Percentiles rank a stretch among this genome's conserved stretches.
Evolutionary conservation across 2,888 invertebrate species (phyloP).

Genomic region (Megaustenia siamemsis): DNA sequence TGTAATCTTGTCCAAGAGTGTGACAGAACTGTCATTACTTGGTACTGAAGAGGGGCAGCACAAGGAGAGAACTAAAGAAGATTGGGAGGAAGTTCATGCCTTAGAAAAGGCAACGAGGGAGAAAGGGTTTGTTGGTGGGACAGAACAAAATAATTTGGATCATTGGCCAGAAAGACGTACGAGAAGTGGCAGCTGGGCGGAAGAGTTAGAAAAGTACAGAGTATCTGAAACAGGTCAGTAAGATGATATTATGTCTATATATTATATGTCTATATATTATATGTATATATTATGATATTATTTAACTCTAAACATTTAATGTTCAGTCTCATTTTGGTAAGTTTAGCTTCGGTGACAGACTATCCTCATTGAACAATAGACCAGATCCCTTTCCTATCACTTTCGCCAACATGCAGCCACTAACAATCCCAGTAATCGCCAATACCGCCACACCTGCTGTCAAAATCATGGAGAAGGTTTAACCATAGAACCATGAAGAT

Average conservation of each 20-base stretch:
- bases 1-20: background rate
- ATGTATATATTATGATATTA: too few species aligned
- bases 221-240: slow-evolving; percentile 23
- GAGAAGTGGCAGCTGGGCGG: slow-evolving; percentile 45
- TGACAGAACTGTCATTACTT: background rate
- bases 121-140: background rate
- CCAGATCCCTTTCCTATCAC: too few species aligned
- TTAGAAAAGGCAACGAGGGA: background rate
- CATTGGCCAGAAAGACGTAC: slow-evolving; percentile 9
- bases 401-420: too few species aligned
- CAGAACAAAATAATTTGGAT: background rate
- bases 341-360: too few species aligned
- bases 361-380: too few species aligned
- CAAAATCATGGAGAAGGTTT: too few species aligned
- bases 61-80: background rate
- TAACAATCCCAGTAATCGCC: too few species aligned
- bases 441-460: too few species aligned
- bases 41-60: background rate
- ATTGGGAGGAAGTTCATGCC: background rate
- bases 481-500: too few species aligned
- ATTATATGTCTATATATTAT: too few species aligned
- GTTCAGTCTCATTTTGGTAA: too few species aligned
- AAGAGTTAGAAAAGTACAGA: slow-evolving; percentile 51
- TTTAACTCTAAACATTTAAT: background rate
- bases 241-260: background rate